Evolutionary conservation across 2,113 vertebrate genomes (phyloP), one percentile per base, ranked within the genome.

Genomic region (Gymnorhina tibicen): DNA sequence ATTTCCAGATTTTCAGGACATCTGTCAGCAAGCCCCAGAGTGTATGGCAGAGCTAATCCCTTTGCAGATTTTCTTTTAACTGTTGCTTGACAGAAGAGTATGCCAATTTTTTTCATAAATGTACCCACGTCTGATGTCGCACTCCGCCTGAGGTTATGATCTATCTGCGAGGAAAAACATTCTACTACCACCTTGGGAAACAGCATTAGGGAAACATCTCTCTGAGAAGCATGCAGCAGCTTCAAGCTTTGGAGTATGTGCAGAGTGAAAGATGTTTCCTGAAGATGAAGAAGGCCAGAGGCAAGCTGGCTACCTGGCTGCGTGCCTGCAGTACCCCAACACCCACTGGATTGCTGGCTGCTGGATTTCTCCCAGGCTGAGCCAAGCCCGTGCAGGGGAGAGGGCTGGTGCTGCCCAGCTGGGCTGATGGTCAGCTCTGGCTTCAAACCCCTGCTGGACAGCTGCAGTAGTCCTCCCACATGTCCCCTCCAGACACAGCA

Each of bases 1-100:
- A 89, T 92, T 97, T 97, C 90, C 97, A 97, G 96, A 97, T 97
- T 97, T 97, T 87, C 95, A 92, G 93, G 97, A 94, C 95, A 97
- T 97, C 97, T 97, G 97, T 95, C 95, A 96, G 78, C 94, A 91
- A 88, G 89, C 83, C 83, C 87, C 81, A 73, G 87, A 94, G 77
- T 91, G 39, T 85, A 93, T 91, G 89, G 59, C 85, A 91, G 94
- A 91, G 94, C 90, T 97, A 97, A 97, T 96, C 97, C 91, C 85
- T 90, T 77, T 72, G 88, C 96, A 96, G 95, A 96, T 96, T 97
- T 97, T 93, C 92, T 96, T 97, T 97, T 96, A 97, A 96, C 97
- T 89, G 76, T 96, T 97, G 80, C 95, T 94, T 96, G 83, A 92
- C 95, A 76, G 77, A 91, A 66, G 83, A 89, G 49, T 22, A 67